Base-by-base conservation (phyloP, 2,113 vertebrate species). In the Spheniscus mendiculus region DNA sequence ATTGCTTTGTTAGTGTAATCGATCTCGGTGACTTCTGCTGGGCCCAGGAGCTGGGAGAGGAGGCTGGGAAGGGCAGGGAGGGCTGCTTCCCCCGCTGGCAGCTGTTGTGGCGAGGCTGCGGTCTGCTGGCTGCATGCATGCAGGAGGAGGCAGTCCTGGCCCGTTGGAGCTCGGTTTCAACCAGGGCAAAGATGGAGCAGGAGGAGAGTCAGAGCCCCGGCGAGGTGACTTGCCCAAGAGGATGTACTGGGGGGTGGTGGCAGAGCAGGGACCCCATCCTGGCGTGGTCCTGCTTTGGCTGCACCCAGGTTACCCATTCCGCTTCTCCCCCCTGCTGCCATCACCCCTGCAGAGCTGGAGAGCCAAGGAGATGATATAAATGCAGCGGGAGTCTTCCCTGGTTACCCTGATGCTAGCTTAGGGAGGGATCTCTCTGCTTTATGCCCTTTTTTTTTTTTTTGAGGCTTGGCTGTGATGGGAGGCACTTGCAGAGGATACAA, bases 1-100 rank as follows among this genome's bases (percentile, higher is more conserved):
- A 97, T 98, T 98, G 89, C 70, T 93, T 90, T 98, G 97, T 97
- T 98, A 98, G 95, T 66, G 92, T 97, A 97, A 97, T 98, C 71
- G 84, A 99, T 98, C 97, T 97, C 94, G 66, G 98, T 17, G 52
- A 97, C 96, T 98, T 91, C 44, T 77, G 70, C 87, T 85, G 91
- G 47, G 42, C 80, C 42, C 1, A 7, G 40, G 74, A 55, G 47
- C 76, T 74, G 72, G 73, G 66, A 65, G 66, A 44, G 74, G 83
- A 78, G 72, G 55, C 86, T 70, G 84, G 73, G 56, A 66, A 59
- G 34, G 44, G 40, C 65, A 55, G 55, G 45, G 63, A 40, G 20
- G 27, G 63, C 85, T 50, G 56, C 38, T 72, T 49, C 42, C 40
- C 50, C 25, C 9, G 12, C 56, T 56, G n/a, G 40, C 59, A 67